Evolutionary conservation across 2,888 invertebrate species (phyloP), one percentile per base, ranked within the genome.

Genomic region (Tuberolachnus salignus): DNA sequence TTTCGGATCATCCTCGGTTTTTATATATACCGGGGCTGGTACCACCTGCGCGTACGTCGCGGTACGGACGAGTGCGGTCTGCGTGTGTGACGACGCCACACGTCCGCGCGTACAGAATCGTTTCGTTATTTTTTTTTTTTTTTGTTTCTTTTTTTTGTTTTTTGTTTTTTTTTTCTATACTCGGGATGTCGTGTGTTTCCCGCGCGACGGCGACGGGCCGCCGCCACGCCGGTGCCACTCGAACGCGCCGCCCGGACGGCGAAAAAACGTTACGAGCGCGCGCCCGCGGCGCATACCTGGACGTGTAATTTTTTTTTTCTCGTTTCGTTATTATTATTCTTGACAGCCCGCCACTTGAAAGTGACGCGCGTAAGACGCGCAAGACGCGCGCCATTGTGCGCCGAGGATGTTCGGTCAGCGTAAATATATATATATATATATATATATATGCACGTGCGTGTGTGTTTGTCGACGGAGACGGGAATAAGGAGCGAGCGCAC

Each of bases 191-290:
- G 66, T 57, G 57, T 51, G 66, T 66, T 75, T 57, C 51, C 44
- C 13, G 14, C 10, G 16, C 16, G 9, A 9, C n/a, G 21, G 21
- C 14, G 44, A 63, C 34, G 73, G 51, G 73, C 51, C 64, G 73
- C 73, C 73, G 63, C 63, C 66, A 66, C 64, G 73, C 73, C 73
- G 63, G 73, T 75, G 75, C 75, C 75, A 75, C 75, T 75, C 75
- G 75, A 75, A 66, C n/a, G 53, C 3, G 34, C 34, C 34, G 34
- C 34, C 3, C 34, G 21, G 44, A 46, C 23, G 51, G 44, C n/a
- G 42, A 66, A 55, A n/a, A 59, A 59, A n/a, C 71, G 46, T 34
- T 67, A 67, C 34, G 34, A n/a, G 53, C 69, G 10, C 69, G 42
- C 53, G 21, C 70, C 10, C 34, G 8, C 19, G 23, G 14, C 23